Evolutionary conservation across 2,888 invertebrate genomes (phyloP).

Genomic region (Shargacucullia verbasci): DNA sequence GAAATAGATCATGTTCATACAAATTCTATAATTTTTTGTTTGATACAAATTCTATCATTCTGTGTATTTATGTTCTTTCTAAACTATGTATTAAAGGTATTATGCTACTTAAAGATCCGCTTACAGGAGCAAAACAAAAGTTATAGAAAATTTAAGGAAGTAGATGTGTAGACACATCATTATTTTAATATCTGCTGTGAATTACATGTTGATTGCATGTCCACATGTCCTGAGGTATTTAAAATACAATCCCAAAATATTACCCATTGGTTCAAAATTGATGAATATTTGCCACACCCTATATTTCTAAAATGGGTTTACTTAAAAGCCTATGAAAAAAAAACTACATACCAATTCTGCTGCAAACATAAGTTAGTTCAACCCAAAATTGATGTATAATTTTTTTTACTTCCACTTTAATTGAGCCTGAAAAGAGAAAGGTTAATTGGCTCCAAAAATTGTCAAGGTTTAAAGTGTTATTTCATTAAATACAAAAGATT

Average conservation of each 20-base stretch:
- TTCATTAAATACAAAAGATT: constrained; percentile 21
- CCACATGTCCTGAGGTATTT: constrained; percentile 11
- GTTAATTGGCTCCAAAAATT: constrained; percentile 11
- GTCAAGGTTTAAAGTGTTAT: constrained; percentile 30
- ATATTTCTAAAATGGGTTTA: too few relatives aligned
- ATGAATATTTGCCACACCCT: too few relatives aligned
- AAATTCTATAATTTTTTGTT: neutral
- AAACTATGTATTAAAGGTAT: too few relatives aligned
- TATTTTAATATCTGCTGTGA: constrained; percentile 8
- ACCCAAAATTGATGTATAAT: neutral
- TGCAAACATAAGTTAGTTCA: too few relatives aligned
- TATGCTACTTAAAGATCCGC: too few relatives aligned
- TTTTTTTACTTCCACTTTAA: constrained; percentile 12
- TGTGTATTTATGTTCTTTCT: too few relatives aligned
- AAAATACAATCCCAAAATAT: neutral
- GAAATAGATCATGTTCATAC: too few relatives aligned
- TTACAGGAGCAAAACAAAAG: neutral
- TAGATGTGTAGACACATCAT: constrained; percentile 19
- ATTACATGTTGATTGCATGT: constrained; percentile 27
- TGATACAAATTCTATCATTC: neutral
- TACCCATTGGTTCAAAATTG: neutral
- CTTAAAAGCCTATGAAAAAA: too few relatives aligned
- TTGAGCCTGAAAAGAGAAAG: constrained; percentile 40
- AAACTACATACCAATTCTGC: too few relatives aligned
- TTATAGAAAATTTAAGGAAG: constrained; percentile 25